Base-by-base conservation (phyloP, 2,113 vertebrate species). In the Ageneiosus marmoratus region DNA sequence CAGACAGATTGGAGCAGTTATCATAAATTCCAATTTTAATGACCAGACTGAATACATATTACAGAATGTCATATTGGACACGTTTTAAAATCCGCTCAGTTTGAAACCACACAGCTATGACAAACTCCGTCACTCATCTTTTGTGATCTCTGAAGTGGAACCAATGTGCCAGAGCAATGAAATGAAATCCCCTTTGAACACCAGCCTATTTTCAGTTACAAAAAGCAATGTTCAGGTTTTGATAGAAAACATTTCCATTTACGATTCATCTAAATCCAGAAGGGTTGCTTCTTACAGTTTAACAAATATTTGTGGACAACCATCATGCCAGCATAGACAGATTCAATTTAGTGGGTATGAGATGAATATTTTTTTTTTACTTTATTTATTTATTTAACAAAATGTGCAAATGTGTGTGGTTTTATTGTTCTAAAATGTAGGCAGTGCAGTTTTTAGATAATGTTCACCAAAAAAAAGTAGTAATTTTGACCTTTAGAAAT, bases 121-220 rank as follows among this genome's bases (percentile, higher is more conserved):
- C 74, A 27, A 67, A 77, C 62, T 79, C 78, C 79, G 63, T 86
- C 80, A 83, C 56, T 81, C 63, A n/a, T 84, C 83, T 84, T 83
- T 13, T 65, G 58, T 81, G 89, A 75, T 73, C 62, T 29, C 87
- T 88, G 78, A 88, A 89, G 81, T 83, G 74, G 74, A 83, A 83
- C 74, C 76, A 75, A 69, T 83, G 82, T 69, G 62, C 34, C 44
- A 56, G 60, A 77, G 78, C 41, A 84, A 84, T 82, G 83, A 85
- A 88, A 90, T 84, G 85, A 87, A 88, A 90, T 89, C 87, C 87
- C 73, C 81, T 87, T 77, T 84, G 83, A 91, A 88, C 83, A n/a
- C 79, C 83, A 89, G 86, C 87, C 87, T 63, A 85, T 90, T 93
- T 92, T 89, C 91, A 90, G 87, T 91, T 90, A 90, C 89, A 91